Base-by-base conservation (phyloP, 2,113 vertebrate species). In the Casuarius casuarius region DNA sequence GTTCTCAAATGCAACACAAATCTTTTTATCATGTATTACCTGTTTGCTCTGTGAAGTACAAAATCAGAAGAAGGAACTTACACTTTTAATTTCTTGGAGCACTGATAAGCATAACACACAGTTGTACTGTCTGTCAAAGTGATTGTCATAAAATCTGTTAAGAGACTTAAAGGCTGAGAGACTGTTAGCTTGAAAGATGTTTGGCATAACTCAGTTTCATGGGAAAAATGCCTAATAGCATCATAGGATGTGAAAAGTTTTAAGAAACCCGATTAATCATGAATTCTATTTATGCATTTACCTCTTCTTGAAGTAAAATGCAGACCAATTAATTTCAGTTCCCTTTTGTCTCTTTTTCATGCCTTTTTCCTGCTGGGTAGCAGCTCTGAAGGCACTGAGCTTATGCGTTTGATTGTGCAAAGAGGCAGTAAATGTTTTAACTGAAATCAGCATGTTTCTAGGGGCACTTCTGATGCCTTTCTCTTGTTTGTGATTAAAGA, bases 41-140 rank as follows among this genome's bases (percentile, higher is more conserved):
- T 76, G 62, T 89, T 94, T 90, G 63, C 73, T 92, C 46, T 83
- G 16, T 42, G 11, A 94, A 91, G 48, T 91, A 63, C 63, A 70
- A 82, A 87, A 87, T 91, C 52, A 65, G 89, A 40, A 79, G 26
- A 89, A 89, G 52, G 76, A 89, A 89, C 74, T 28, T 28, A 31
- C 63, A 54, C 12, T 72, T 29, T 42, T 58, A 78, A 81, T 94
- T 91, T 95, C 33, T 42, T 59, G 71, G 74, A 84, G 58, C 58
- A 86, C 48, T 76, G 86, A 35, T 75, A 89, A 90, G 80, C 49
- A 28, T 87, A 84, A 75, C 54, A 23, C 66, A 44, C 77, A 94
- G 52, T 91, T 92, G 59, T 91, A 62, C 81, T 92, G 95, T 75
- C 92, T 86, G 3, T 94, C 84, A 85, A 94, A 92, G 35, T 81